Evolutionary conservation across 2,888 invertebrate species (phyloP), one percentile per base, ranked within the genome.

Genomic region (Eudasyphora cyanicolor): DNA sequence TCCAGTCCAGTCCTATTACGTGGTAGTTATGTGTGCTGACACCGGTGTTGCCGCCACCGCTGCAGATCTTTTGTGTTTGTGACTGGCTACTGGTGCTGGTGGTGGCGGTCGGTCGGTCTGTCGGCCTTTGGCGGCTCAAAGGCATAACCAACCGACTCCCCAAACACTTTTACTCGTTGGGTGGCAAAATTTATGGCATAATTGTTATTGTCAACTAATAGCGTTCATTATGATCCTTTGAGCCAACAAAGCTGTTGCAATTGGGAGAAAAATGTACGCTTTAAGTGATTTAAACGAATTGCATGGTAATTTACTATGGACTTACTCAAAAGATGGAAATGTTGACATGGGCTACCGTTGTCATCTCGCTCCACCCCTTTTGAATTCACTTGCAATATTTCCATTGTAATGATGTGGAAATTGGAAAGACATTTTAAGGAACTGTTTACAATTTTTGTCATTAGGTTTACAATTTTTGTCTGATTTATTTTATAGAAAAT

Each of bases 91-190:
- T 27, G 35, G 69, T 29, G 62, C 7, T 51, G n/a, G 19, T 51
- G 27, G 29, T 45, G 60, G 60, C 60, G 3, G 27, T 27, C n/a
- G 29, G 7, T 7, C 1, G n/a, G n/a, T n/a, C n/a, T n/a, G n/a
- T n/a, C 12, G 51, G 27, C 54, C 24, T 21, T 24, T 57, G 29
- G 60, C n/a, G 60, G 29, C 62, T 0, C 27, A 49, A 49, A 49
- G 27, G 14, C n/a, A 60, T 7, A 60, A 17, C 2, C n/a, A n/a
- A 21, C 21, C 10, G n/a, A 21, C 57, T 27, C 27, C 27, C 17
- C 49, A 19, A n/a, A n/a, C 24, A 74, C 70, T 79, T 79, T 79
- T 79, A 75, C 79, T 69, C 45, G 69, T 79, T 79, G 79, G 79
- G 74, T 60, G 79, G 75, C 32, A 70, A 79, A 75, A 69, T 79